phyloP scores from a whole-genome alignment of 2,797 vertebrate species.

The Denticeps clupeoides region DNA sequence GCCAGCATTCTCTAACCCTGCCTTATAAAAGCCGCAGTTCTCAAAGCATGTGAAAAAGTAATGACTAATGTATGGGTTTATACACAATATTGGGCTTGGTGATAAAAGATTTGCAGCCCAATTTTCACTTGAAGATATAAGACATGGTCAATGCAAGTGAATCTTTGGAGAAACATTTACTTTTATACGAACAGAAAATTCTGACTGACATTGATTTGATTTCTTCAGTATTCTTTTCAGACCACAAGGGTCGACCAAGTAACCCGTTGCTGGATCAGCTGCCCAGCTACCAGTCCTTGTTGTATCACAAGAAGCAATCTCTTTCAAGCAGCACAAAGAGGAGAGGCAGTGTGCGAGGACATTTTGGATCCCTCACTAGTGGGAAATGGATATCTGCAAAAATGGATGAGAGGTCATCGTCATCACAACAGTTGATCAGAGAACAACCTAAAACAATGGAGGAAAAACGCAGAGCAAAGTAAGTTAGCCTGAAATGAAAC shows the following conservation, averaged over 20 bases:
- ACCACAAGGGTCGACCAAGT: constrained; percentile 34
- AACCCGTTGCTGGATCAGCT: constrained; percentile 79
- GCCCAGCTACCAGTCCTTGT: constrained; percentile 78
- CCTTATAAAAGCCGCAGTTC: no score
- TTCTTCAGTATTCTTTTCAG: constrained; percentile 54
- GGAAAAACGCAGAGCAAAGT: constrained; percentile 72
- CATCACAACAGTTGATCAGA: constrained; percentile 34
- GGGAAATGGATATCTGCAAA: constrained; percentile 22
- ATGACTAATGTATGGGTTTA: no score
- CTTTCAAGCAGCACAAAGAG: constrained; percentile 33
- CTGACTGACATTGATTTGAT: no score
- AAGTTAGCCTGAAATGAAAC: no score
- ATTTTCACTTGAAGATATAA: no score
- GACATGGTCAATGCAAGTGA: no score
- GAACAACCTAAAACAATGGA: constrained; percentile 59
- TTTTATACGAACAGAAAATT: no score
- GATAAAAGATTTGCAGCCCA: no score
- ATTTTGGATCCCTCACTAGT: constrained; percentile 29
- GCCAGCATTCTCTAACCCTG: no score
- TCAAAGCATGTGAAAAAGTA: no score
- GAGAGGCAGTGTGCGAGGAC: constrained; percentile 33
- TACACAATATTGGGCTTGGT: no score
- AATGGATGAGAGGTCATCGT: constrained; percentile 28
- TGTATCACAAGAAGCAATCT: constrained; percentile 59
- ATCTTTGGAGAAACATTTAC: no score